Base-by-base conservation (phyloP, 2,113 vertebrate genomes). In the Geococcyx californianus region DNA sequence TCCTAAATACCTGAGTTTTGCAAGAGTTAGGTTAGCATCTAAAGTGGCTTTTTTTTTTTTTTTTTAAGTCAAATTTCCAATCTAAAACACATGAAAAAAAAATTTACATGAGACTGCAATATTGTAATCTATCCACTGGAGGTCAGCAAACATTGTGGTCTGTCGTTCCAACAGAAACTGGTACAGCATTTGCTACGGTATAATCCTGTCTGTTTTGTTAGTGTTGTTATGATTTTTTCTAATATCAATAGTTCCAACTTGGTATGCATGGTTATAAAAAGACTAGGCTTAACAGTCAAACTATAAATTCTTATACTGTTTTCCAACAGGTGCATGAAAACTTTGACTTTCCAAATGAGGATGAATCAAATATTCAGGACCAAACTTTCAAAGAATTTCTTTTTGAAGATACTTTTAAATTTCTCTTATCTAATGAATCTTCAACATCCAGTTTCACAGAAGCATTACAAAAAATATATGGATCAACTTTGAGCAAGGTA, bases 401-500 rank as follows among this genome's bases (percentile, higher is more conserved):
- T 92, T 97, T 99, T 93, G 98, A 99, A 96, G 99, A 99, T 84
- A 97, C 97, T 8, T 98, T 99, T 67, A 97, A 93, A 91, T 98
- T 99, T 96, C 97, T 99, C 74, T 97, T 99, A 44, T 96, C 97
- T 76, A 98, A 98, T 64, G 91, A 94, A 52, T 94, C 94, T 31
- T 96, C 96, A 28, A 78, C 92, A 77, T 89, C 90, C 10, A 74
- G 31, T 59, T 95, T 97, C 67, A 82, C 89, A 81, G 97, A 97
- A 68, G 70, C 94, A 75, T 91, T 97, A 45, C 60, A 95, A 63
- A 96, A 88, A 38, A 87, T 97, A 14, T 85, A 96, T 52, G 84
- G 25, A 67, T 90, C 91, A 87, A 12, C 72, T 55, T 13, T 78
- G 21, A 84, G 67, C 77, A 97, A 98, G 97, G 98, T 98, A 96